phyloP scores from a whole-genome alignment of 2,797 vertebrate species.

The Micropoecilia bifurca region DNA sequence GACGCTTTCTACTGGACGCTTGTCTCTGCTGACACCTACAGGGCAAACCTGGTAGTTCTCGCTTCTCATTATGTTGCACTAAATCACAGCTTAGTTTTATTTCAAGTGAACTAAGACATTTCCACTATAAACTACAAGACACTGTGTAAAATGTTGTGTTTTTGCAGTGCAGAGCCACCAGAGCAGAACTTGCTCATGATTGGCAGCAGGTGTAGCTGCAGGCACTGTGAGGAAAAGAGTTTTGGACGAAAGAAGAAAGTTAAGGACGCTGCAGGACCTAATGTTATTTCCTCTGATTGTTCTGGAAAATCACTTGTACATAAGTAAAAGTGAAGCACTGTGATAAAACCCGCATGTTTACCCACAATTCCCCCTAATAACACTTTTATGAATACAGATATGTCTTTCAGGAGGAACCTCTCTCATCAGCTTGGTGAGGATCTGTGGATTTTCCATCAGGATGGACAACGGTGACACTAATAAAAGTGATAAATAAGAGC shows the following conservation, averaged over 20 bases:
- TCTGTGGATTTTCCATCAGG: neutral
- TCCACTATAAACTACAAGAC: too few species aligned
- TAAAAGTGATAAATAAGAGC: neutral
- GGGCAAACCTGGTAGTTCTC: neutral
- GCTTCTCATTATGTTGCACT: neutral
- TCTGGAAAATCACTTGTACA: neutral
- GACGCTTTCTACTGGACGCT: slow-evolving; percentile 52
- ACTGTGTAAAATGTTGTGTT: too few species aligned
- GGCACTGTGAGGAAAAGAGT: neutral
- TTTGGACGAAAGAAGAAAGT: neutral
- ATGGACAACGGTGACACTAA: neutral
- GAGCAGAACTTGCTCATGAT: neutral
- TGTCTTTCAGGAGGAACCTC: neutral
- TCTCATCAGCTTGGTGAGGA: neutral
- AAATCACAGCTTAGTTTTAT: neutral
- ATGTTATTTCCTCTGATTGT: neutral
- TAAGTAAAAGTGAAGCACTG: neutral
- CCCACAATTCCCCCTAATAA: neutral
- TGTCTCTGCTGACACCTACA: slow-evolving; percentile 67
- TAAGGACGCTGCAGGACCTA: neutral
- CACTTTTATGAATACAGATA: neutral
- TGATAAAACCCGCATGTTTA: neutral
- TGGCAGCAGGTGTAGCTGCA: neutral
- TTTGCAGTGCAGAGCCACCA: neutral
- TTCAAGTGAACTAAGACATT: too few species aligned